These are phyloP conservation scores for Volucella bombylans DNA, from an alignment of 2,888 invertebrate species.

Conservation along the genomic window DNA sequence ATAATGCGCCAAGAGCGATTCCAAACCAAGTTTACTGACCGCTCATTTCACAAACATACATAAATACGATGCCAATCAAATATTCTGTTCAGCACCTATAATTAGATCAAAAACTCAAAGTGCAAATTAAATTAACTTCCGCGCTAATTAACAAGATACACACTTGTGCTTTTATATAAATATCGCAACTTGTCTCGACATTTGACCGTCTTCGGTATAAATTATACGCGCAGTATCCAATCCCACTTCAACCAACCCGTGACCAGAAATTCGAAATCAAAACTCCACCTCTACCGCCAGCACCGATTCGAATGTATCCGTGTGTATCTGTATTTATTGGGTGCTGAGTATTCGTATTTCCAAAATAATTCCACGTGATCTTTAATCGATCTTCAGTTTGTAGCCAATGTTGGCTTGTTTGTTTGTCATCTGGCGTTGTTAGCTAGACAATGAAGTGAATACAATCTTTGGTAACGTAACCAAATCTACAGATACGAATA, in stretches of 20 bases:
- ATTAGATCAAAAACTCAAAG: not conserved
- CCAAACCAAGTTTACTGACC: too few relatives aligned
- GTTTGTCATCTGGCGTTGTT: not conserved
- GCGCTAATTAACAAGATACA: slow-evolving; percentile 6
- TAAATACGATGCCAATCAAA: not conserved
- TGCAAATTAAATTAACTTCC: not conserved
- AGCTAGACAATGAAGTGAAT: not conserved
- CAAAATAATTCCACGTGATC: slow-evolving; percentile 38
- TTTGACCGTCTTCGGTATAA: too few relatives aligned
- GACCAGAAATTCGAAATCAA: too few relatives aligned
- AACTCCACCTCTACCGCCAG: not conserved
- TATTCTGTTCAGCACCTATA: not conserved
- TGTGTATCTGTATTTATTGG: not conserved
- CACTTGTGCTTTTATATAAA: not conserved
- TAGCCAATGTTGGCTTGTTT: not conserved
- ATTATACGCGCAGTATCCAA: too few relatives aligned
- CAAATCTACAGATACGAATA: not conserved
- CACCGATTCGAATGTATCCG: not conserved
- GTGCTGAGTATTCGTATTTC: not conserved
- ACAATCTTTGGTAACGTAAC: too few relatives aligned
- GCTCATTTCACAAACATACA: too few relatives aligned
- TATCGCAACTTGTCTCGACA: too few relatives aligned
- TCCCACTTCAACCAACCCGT: too few relatives aligned
- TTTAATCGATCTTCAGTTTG: slow-evolving; percentile 25
- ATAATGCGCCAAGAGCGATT: too few relatives aligned